phyloP scores from a whole-genome alignment of 2,113 vertebrate species.

The Apodemus speciosus region DNA sequence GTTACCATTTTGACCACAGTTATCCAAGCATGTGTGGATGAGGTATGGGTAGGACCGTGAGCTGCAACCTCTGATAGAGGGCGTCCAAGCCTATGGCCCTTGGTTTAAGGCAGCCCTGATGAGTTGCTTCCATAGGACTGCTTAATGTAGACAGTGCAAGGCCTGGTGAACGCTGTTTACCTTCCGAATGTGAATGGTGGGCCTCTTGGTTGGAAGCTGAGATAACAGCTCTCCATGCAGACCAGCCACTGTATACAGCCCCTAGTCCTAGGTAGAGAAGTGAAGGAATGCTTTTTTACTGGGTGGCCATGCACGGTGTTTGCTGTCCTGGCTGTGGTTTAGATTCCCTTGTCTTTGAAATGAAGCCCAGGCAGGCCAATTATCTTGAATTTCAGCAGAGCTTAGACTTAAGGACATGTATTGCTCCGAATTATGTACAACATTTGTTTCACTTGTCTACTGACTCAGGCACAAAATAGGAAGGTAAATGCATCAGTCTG shows the following conservation, averaged over 20 bases:
- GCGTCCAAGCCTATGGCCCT: not conserved
- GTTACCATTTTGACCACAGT: not conserved
- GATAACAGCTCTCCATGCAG: not conserved
- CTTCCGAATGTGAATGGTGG: not conserved
- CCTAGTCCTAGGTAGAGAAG: not conserved
- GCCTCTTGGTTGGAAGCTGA: not conserved
- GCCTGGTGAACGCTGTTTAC: not conserved
- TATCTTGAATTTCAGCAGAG: not conserved
- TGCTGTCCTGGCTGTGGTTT: not conserved
- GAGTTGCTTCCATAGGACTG: not conserved
- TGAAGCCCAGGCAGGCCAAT: not conserved
- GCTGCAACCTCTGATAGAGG: not conserved
- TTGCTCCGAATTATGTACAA: not conserved
- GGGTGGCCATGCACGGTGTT: not conserved
- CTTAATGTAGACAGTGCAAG: not conserved
- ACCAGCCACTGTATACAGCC: not conserved
- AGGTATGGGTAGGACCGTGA: not conserved
- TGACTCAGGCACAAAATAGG: not conserved
- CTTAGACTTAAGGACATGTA: not conserved
- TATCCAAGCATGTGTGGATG: not conserved
- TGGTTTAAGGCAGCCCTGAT: not conserved
- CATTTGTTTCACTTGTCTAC: constrained; percentile 19
- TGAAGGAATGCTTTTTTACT: not conserved
- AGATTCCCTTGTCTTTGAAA: not conserved
- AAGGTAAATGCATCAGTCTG: not conserved